These are phyloP conservation scores for Myocastor coypus DNA, from an alignment of 2,113 vertebrate genomes.

Conservation along the genomic window DNA sequence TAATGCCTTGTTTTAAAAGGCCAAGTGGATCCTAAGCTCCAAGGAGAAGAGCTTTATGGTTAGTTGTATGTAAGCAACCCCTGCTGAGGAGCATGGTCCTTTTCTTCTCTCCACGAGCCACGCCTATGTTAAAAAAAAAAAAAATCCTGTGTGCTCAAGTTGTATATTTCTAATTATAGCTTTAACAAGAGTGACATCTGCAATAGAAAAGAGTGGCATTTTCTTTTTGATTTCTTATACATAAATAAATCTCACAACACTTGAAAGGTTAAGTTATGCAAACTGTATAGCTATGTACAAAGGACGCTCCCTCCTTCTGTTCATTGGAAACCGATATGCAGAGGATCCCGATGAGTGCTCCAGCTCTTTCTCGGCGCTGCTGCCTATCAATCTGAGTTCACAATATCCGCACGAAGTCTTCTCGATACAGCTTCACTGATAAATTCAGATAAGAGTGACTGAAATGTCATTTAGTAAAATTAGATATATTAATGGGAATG, in stretches of 20 bases:
- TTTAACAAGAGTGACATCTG: conserved; percentile 83
- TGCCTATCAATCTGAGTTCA: conserved; percentile 72
- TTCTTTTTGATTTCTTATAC: conserved; percentile 85
- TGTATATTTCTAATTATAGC: conserved; percentile 81
- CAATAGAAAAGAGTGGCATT: conserved; percentile 86
- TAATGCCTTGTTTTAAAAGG: conserved; percentile 10
- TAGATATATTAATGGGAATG: conserved; percentile 73
- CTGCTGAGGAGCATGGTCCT: conserved; percentile 34
- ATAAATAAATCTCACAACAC: conserved; percentile 86
- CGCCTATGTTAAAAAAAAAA: conserved; percentile 19
- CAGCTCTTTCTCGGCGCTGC: conserved; percentile 71
- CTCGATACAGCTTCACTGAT: conserved; percentile 77
- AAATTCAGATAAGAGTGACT: conserved; percentile 55
- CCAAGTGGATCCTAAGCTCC: neutral
- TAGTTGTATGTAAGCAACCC: conserved; percentile 37
- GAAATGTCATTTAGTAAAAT: conserved; percentile 69
- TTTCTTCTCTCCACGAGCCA: conserved; percentile 24
- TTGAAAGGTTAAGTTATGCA: conserved; percentile 90
- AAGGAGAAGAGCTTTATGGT: neutral
- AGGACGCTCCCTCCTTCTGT: conserved; percentile 71
- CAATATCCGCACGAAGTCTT: conserved; percentile 69
- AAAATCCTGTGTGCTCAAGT: conserved; percentile 40
- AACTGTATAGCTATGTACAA: conserved; percentile 82
- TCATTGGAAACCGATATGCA: conserved; percentile 76
- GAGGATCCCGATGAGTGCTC: conserved; percentile 70